Conservation (phyloP, 2,797 vertebrate genomes). For the Phalloptychus januarius region DNA sequence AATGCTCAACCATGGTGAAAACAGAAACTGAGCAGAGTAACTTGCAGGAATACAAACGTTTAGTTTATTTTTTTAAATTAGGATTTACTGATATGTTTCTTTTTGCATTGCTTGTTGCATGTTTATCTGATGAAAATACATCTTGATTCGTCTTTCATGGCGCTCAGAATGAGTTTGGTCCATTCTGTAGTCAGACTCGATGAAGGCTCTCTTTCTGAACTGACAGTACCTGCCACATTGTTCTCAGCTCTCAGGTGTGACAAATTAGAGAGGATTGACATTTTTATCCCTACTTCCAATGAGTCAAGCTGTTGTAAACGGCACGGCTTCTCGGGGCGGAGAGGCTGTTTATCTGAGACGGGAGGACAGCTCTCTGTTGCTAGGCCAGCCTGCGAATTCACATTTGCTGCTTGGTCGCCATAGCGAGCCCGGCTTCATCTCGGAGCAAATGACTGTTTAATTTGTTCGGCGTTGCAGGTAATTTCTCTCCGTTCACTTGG, state of each 20-base stretch:
- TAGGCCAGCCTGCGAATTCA: conserved; percentile 56
- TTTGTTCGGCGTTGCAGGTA: conserved; percentile 75
- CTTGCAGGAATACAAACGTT: neutral
- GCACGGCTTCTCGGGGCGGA: conserved; percentile 26
- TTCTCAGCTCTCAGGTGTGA: conserved; percentile 52
- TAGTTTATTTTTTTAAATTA: neutral
- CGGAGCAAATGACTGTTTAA: conserved; percentile 73
- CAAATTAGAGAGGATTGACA: conserved; percentile 64
- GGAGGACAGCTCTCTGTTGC: conserved; percentile 21
- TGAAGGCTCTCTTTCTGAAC: conserved; percentile 43
- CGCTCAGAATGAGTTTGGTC: conserved; percentile 9
- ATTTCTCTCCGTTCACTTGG: conserved; percentile 65
- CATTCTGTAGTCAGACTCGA: conserved; percentile 44
- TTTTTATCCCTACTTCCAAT: conserved; percentile 52
- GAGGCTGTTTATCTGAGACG: conserved; percentile 49
- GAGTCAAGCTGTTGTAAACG: conserved; percentile 54
- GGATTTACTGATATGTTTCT: neutral
- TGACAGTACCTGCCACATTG: conserved; percentile 48
- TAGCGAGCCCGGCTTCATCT: conserved; percentile 56
- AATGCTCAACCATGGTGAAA: neutral
- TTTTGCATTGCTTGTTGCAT: neutral
- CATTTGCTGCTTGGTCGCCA: conserved; percentile 70
- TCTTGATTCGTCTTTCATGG: neutral
- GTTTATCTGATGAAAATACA: neutral
- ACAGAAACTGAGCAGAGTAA: neutral